phyloP scores from a whole-genome alignment of 2,113 vertebrate species.

The Grus americana region DNA sequence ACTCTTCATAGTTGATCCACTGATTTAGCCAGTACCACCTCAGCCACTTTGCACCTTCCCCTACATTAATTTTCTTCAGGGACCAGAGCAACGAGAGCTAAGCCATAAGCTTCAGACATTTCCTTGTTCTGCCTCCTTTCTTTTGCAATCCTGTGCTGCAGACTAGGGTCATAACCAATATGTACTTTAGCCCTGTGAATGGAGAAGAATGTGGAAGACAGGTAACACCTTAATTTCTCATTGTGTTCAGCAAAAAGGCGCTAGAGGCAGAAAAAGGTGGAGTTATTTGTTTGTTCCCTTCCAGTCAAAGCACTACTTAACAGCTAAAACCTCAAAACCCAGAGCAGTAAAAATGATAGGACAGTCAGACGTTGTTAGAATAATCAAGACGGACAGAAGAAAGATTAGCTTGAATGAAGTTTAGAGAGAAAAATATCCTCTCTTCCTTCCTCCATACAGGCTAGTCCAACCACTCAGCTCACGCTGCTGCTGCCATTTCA shows the following conservation, averaged over 20 bases:
- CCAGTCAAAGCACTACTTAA: not conserved
- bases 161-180: not conserved
- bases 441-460: not conserved
- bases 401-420: not conserved
- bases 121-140: not conserved
- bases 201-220: not conserved
- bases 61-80: not conserved
- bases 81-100: not conserved
- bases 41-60: not conserved
- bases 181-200: not conserved
- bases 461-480: not conserved
- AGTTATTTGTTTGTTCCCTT: not conserved
- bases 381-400: not conserved
- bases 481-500: not conserved
- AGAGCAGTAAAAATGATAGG: not conserved
- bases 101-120: not conserved
- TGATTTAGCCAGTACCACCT: fast-evolving
- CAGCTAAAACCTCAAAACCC: not conserved
- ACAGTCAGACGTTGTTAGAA: not conserved
- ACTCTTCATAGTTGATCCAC: not conserved
- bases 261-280: not conserved
- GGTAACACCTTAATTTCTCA: not conserved
- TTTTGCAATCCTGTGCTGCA: not conserved
- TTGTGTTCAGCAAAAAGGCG: not conserved
- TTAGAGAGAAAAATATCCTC: not conserved